Percentiles rank a stretch among this genome's conserved stretches.
Evolutionary conservation across 2,888 invertebrate genomes (phyloP).

Genomic region (Mimumesa dahlbomi): DNA sequence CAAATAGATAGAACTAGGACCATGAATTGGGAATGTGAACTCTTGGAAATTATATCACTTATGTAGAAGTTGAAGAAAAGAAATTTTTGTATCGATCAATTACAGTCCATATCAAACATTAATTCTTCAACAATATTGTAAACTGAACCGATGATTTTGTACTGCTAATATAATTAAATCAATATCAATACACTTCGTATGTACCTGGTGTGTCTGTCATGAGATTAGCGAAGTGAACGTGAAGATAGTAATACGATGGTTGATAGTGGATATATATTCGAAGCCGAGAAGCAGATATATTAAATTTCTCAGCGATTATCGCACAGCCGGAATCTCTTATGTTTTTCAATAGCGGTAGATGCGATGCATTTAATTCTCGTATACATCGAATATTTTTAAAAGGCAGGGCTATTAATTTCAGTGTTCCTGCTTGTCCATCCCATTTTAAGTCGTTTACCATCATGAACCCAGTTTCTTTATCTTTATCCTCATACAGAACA

Average conservation of each 20-base stretch:
- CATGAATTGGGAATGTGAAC: no score
- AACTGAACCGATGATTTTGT: no score
- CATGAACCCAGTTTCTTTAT: conserved; percentile 91
- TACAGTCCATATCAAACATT: no score
- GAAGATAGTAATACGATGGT: conserved; percentile 98
- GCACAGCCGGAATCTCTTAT: conserved; percentile 88
- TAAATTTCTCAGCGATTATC: conserved; percentile 89
- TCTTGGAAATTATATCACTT: no score
- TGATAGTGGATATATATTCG: conserved; percentile 96
- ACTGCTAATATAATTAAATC: neutral
- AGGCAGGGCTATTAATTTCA: conserved; percentile 93
- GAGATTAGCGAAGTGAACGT: conserved; percentile 94
- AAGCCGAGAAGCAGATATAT: conserved; percentile 86
- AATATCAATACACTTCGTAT: neutral
- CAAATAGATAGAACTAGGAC: no score
- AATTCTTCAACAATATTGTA: no score
- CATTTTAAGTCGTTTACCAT: conserved; percentile 97
- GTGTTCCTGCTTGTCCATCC: conserved; percentile 90
- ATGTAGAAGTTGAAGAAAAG: no score
- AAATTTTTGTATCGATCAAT: no score
- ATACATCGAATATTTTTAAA: conserved; percentile 89
- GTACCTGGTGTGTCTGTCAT: conserved; percentile 88
- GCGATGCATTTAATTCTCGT: conserved; percentile 89
- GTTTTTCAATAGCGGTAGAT: conserved; percentile 91
- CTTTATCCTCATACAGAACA: conserved; percentile 90